Evolutionary conservation across 2,888 invertebrate genomes (phyloP), one percentile per base, ranked within the genome.

Genomic region (Luperina testacea): DNA sequence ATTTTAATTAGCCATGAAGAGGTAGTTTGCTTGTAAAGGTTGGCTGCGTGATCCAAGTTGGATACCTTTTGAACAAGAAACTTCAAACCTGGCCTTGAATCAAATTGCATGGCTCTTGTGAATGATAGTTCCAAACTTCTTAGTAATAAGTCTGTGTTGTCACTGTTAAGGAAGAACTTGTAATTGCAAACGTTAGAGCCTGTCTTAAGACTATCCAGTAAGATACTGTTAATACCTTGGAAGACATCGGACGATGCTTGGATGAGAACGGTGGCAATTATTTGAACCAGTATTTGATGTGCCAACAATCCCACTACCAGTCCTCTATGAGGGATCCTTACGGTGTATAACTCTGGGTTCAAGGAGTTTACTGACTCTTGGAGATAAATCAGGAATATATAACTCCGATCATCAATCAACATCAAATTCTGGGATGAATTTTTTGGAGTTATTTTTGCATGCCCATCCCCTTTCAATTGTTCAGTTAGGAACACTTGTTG

Each of bases 41-140:
- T 99, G 2, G 99, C 99, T 8, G 99, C 98, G 89, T 98, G 97
- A 81, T 98, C 98, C 84, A 99, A 97, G 91, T 98, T 98, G 0
- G 98, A 98, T 0, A 99, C 99, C 96, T 99, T 99, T 94, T 99
- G 99, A 83, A 99, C 98, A 6, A 99, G 97, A 93, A 99, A 99
- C 94, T 99, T 99, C 38, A 99, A 96, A 0, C 99, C 99, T 0
- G 99, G 99, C 57, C 99, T 97, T 15, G 98, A 97, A 94, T 99
- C 99, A 92, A 99, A 99, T 90, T 98, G 98, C 92, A 98, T 97
- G 0, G 99, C 98, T 79, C 98, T 97, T 75, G 97, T 97, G 91
- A 98, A 98, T 4, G 99, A 99, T 81, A 98, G 97, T 88, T 99
- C 98, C 83, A 99, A 97, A 90, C 98, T 98, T 89, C 98, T 98